Conservation (phyloP, 2,888 invertebrate species). For the Panzeria rudis region DNA sequence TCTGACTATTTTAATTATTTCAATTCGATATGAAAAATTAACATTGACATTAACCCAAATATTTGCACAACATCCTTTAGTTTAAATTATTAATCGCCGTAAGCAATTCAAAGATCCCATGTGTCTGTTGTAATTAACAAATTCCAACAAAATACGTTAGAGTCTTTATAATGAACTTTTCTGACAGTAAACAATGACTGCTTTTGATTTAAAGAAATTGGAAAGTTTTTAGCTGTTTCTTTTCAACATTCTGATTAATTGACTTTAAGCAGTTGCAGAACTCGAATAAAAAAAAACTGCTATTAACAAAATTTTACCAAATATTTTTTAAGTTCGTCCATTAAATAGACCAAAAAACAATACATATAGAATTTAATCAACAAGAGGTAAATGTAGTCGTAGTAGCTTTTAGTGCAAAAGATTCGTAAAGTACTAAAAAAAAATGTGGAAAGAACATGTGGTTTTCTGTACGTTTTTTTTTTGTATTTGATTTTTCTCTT, state of each 20-base stretch:
- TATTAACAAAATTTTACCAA: constrained; percentile 30
- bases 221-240: constrained; percentile 34
- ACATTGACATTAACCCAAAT: no score
- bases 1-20: no score
- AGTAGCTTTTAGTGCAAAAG: neutral
- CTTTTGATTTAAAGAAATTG: neutral
- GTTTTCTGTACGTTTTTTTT: neutral
- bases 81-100: no score
- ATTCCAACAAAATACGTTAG: neutral
- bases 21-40: no score
- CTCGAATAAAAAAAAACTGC: constrained; percentile 15
- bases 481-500: neutral
- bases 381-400: neutral
- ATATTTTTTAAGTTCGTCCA: neutral
- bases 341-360: constrained; percentile 22
- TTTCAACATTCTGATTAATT: constrained; percentile 62
- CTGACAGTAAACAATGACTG: neutral
- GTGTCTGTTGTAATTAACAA: neutral
- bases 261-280: constrained; percentile 36
- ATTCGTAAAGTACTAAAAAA: neutral
- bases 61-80: no score
- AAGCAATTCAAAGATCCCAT: neutral
- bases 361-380: constrained; percentile 6
- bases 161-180: neutral
- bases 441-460: neutral